Conservation (phyloP, 2,113 vertebrate species). For the Hemiscyllium ocellatum region DNA sequence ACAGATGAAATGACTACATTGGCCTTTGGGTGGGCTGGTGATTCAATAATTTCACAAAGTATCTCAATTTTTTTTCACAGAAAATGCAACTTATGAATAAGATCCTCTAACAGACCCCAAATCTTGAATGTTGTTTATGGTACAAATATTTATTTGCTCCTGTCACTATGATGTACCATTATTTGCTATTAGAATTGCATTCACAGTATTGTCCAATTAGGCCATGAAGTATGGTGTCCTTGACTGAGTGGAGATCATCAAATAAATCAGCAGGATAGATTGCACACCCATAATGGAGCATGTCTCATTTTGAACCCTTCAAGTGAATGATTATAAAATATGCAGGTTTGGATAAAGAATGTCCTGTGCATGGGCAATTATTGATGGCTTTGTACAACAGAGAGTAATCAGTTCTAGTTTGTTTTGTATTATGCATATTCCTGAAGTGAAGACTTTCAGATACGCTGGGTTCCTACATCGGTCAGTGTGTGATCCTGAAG, state of each 20-base stretch:
- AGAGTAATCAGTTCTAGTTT: background rate
- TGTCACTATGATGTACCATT: background rate
- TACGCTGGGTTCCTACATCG: no score
- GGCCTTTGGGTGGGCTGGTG: background rate
- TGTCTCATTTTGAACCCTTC: background rate
- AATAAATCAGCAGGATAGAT: background rate
- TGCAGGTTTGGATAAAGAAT: background rate
- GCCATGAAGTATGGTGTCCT: background rate
- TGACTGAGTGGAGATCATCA: background rate
- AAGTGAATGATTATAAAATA: background rate
- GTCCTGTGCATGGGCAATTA: background rate
- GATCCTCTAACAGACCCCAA: background rate
- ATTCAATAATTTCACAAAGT: background rate
- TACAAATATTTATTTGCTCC: background rate
- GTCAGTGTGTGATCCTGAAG: background rate
- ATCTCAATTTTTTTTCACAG: background rate
- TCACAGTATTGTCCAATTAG: background rate
- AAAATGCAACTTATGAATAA: background rate
- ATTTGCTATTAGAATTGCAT: background rate
- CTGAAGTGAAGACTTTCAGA: background rate
- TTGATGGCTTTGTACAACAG: background rate
- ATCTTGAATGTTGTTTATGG: background rate
- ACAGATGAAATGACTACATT: background rate
- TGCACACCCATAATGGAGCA: background rate
- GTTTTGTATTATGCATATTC: background rate